Conservation (phyloP, 2,888 invertebrate genomes). For the Agriopis aurantiaria region DNA sequence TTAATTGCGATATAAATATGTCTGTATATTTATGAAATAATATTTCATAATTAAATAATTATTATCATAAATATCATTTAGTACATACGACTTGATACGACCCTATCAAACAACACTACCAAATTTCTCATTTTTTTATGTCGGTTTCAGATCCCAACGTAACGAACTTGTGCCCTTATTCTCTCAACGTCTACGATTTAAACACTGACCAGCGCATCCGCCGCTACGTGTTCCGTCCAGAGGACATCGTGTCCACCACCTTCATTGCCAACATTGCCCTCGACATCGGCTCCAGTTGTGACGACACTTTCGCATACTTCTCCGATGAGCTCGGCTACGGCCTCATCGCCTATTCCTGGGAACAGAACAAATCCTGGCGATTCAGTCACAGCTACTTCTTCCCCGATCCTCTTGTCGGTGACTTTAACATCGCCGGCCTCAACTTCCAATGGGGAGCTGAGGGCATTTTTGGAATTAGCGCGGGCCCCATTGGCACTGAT, state of each 20-base stretch:
- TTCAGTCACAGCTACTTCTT: constrained; percentile 92
- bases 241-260: constrained; percentile 91
- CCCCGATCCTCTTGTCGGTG: constrained; percentile 92
- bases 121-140: neutral
- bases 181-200: constrained; percentile 92
- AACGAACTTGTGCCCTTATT: constrained; percentile 92
- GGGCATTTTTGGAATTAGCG: constrained; percentile 92
- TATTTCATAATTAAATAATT: too few relatives aligned
- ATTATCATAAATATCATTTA: too few relatives aligned
- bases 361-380: constrained; percentile 92
- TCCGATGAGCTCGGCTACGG: constrained; percentile 94
- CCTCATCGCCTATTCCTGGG: constrained; percentile 92
- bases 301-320: constrained; percentile 92
- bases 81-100: too few relatives aligned
- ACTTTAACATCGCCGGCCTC: constrained; percentile 92
- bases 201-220: constrained; percentile 90
- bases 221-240: constrained; percentile 89
- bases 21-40: too few relatives aligned
- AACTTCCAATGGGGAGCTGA: constrained; percentile 95
- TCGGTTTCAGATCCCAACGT: constrained; percentile 76
- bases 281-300: constrained; percentile 91
- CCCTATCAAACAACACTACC: too few relatives aligned
- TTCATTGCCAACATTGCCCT: constrained; percentile 96
- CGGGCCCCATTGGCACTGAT: constrained; percentile 88
- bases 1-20: too few relatives aligned